Evolutionary conservation across 2,113 vertebrate genomes (phyloP), one percentile per base, ranked within the genome.

Genomic region (Ascaphus truei): DNA sequence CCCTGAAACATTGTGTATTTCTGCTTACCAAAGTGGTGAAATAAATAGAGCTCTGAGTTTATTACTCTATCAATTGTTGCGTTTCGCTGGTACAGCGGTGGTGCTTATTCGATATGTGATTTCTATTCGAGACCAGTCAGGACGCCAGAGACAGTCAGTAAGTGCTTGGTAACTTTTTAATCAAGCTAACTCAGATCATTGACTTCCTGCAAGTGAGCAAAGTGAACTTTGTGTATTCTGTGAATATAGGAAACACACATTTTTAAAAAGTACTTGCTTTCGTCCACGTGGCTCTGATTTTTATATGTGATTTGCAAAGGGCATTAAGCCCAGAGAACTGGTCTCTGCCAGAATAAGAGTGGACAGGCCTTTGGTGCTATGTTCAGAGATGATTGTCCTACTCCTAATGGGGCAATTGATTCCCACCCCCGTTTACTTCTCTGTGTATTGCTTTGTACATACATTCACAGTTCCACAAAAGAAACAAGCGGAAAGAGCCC

Each of bases 261-360:
- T 59, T 59, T 15, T 26, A 11, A 34, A 12, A 7, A 39, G 18
- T 41, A 41, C 41, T 59, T 16, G n/a, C 9, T 22, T 27, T 45
- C 39, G 25, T 27, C 60, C 60, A 62, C 48, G 25, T 62, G 39
- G 59, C 39, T 62, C n/a, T 62, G 41, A 62, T 48, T 62, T n/a
- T n/a, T n/a, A 22, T 62, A 10, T 62, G 39, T 62, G 60, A 47
- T 62, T n/a, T 62, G 37, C 43, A 23, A 23, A 62, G 60, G 41
- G 27, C 60, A n/a, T n/a, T n/a, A n/a, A n/a, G n/a, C n/a, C n/a
- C n/a, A 62, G 23, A 5, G 39, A 7, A 31, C n/a, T 60, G 36
- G 57, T 4, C 20, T 61, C 36, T 61, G 58, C 57, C 15, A 10
- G 58, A 9, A 20, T 16, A 26, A 45, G 9, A 29, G 13, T 29